Evolutionary conservation across 2,797 vertebrate species (phyloP).

Genomic region (Centroberyx gerrardi): DNA sequence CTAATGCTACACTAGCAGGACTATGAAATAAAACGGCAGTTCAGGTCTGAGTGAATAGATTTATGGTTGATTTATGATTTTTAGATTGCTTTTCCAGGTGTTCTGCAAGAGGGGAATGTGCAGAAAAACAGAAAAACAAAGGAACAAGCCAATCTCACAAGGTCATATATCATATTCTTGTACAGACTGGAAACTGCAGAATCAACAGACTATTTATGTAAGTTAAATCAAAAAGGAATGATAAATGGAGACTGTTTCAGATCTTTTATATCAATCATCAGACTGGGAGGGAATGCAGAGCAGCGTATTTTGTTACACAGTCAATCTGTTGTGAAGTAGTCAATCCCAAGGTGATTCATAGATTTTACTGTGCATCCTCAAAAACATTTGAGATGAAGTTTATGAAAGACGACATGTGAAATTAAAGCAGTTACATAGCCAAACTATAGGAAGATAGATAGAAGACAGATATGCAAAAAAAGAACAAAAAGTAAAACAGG

Average conservation of each 20-base stretch:
- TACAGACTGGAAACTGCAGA: conserved; percentile 29
- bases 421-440: neutral
- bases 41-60: conserved; percentile 18
- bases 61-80: conserved; percentile 55
- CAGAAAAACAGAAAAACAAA: neutral
- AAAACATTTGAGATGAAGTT: neutral
- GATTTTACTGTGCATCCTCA: neutral
- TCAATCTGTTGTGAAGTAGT: neutral
- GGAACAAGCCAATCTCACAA: conserved; percentile 15
- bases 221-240: conserved; percentile 29
- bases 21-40: conserved; percentile 22
- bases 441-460: no score
- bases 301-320: neutral
- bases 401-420: neutral
- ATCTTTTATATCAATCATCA: conserved; percentile 22
- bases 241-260: conserved; percentile 11
- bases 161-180: conserved; percentile 36
- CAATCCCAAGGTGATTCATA: neutral
- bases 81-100: conserved; percentile 60
- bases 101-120: conserved; percentile 17
- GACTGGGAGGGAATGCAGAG: neutral
- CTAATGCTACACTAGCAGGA: conserved; percentile 18
- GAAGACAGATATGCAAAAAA: no score
- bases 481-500: no score
- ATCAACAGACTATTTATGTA: conserved; percentile 9